Evolutionary conservation across 1,140 invertebrate species (phyloP).

Genomic region (Odontomachus brunneus): DNA sequence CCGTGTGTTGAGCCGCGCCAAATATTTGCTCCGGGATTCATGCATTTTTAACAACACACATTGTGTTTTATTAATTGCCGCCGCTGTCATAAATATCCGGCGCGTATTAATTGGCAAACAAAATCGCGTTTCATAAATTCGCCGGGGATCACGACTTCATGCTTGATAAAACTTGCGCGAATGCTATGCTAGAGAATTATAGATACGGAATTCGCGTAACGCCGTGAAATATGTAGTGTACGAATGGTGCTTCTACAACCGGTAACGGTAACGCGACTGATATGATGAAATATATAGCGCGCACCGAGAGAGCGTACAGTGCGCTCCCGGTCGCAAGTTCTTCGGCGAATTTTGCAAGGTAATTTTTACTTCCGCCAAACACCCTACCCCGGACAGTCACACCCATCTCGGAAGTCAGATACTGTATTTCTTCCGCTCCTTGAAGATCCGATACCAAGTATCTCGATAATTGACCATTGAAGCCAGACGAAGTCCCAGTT

Average conservation of each 20-base stretch:
- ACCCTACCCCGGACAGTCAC: background rate
- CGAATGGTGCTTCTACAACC: background rate
- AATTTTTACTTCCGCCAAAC: background rate
- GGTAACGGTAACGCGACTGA: background rate
- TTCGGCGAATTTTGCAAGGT: background rate
- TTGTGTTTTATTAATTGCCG: slow-evolving; percentile 53
- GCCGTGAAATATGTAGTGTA: slow-evolving; percentile 3
- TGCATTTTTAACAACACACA: slow-evolving; percentile 46
- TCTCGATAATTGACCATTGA: background rate
- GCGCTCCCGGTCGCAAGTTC: background rate
- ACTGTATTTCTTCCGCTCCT: no score
- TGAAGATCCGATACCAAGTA: no score
- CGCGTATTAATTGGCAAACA: slow-evolving; percentile 27
- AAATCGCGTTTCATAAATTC: slow-evolving; percentile 45
- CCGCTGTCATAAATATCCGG: slow-evolving; percentile 24
- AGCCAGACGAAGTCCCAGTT: background rate
- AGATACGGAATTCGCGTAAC: slow-evolving; percentile 25
- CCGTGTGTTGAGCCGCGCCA: slow-evolving; percentile 23
- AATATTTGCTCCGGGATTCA: slow-evolving; percentile 49
- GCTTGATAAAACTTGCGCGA: slow-evolving; percentile 36
- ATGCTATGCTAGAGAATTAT: slow-evolving; percentile 30
- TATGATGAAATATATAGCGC: background rate
- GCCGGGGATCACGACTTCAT: slow-evolving; percentile 19
- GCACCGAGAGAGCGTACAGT: background rate
- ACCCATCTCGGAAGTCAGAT: no score